A percentile compares a stretch with the other conserved stretches of the same genome.
Evolutionary conservation across 2,113 vertebrate genomes (phyloP).

Genomic region (Halichoerus grypus): DNA sequence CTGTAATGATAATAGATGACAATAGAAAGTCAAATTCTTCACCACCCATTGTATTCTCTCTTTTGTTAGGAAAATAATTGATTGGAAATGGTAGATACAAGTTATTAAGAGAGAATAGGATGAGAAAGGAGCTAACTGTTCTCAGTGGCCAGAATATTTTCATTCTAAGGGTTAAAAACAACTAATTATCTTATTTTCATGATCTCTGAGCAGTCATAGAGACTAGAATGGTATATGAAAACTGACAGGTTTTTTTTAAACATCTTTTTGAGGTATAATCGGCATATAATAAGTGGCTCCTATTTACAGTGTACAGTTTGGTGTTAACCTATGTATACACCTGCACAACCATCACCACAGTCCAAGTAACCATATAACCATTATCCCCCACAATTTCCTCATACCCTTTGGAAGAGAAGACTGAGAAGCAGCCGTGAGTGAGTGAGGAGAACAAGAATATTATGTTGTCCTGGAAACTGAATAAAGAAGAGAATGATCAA

Average conservation of each 20-base stretch:
- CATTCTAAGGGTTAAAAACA: not conserved
- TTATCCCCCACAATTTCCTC: not conserved
- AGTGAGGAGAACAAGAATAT: not conserved
- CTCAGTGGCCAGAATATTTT: not conserved
- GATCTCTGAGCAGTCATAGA: not conserved
- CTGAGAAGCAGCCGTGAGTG: not conserved
- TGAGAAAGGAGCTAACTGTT: constrained; percentile 41
- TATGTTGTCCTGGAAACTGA: not conserved
- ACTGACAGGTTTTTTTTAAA: not conserved
- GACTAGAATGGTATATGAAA: constrained; percentile 2
- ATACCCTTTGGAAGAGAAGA: not conserved
- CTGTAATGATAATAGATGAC: not conserved
- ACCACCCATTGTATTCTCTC: not conserved
- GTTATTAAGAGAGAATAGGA: constrained; percentile 44
- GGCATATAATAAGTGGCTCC: not conserved
- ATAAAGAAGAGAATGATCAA: not conserved
- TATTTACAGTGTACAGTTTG: not conserved
- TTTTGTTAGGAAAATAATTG: constrained; percentile 53
- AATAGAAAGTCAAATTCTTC: not conserved
- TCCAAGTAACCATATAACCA: not conserved
- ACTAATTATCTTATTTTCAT: not conserved
- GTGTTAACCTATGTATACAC: not conserved
- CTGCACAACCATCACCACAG: not conserved
- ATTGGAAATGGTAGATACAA: constrained; percentile 6
- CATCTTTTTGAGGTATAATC: not conserved